Evolutionary conservation across 2,797 vertebrate species (phyloP).

Genomic region (Danio jaintianensis): DNA sequence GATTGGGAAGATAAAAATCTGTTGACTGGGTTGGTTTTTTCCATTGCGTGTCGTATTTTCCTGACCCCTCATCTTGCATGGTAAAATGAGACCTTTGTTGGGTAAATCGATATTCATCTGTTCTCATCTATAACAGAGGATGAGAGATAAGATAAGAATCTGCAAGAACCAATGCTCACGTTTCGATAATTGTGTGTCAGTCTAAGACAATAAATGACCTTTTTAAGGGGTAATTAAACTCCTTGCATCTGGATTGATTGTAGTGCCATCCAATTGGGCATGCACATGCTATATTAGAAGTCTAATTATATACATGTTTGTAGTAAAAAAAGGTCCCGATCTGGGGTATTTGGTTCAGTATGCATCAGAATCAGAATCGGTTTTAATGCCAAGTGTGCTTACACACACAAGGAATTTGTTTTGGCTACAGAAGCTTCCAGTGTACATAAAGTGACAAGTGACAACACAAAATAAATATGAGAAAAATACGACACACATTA

Average conservation of each 20-base stretch:
- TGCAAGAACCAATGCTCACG: slow-evolving; percentile 30
- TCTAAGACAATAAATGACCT: slow-evolving; percentile 61
- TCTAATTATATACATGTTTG: too few relatives aligned
- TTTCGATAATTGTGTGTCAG: slow-evolving; percentile 54
- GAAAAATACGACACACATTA: too few relatives aligned
- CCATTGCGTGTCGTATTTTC: slow-evolving; percentile 32
- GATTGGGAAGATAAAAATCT: slow-evolving; percentile 44
- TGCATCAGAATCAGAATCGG: too few relatives aligned
- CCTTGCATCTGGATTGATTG: background rate
- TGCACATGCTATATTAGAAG: too few relatives aligned
- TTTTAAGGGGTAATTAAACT: slow-evolving; percentile 12
- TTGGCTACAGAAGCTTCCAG: too few relatives aligned
- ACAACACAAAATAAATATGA: too few relatives aligned
- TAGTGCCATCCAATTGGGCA: background rate
- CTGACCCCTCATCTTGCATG: slow-evolving; percentile 42
- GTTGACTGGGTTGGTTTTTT: slow-evolving; percentile 35
- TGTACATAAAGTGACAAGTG: too few relatives aligned
- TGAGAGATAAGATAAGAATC: slow-evolving; percentile 46
- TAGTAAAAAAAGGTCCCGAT: too few relatives aligned
- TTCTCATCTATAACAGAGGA: slow-evolving; percentile 61
- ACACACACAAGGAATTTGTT: too few relatives aligned
- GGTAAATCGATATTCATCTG: slow-evolving; percentile 65
- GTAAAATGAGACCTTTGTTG: slow-evolving; percentile 59
- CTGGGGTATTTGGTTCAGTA: too few relatives aligned
- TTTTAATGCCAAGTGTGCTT: too few relatives aligned